Percentiles rank a stretch among this genome's conserved stretches.
phyloP scores from a whole-genome alignment of 35 echinoderm and acorn worm species.

The Ptychodera flava region DNA sequence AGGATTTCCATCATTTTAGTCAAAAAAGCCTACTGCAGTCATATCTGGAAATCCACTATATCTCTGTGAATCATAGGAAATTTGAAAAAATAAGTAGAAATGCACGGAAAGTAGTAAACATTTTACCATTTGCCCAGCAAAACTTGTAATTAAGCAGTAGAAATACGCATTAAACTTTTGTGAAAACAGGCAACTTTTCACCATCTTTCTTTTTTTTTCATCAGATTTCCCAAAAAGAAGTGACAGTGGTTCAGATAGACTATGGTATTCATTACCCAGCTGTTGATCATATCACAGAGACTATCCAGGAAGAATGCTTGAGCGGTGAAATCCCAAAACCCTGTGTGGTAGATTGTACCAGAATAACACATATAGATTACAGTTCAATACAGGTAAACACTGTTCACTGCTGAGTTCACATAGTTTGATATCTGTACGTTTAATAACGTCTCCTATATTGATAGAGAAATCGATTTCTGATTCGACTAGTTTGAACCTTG shows the following conservation, averaged over 20 bases:
- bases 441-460: neutral
- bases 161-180: too few species aligned
- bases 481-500: neutral
- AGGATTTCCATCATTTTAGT: too few species aligned
- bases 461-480: neutral
- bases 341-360: neutral
- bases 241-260: neutral
- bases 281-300: neutral
- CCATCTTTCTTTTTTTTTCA: too few species aligned
- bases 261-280: neutral
- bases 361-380: neutral
- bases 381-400: neutral
- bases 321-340: neutral
- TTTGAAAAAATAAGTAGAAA: too few species aligned
- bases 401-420: neutral
- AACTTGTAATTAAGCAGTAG: too few species aligned
- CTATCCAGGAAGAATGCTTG: neutral
- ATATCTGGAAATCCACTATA: too few species aligned
- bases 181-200: too few species aligned
- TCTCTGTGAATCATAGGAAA: too few species aligned
- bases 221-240: neutral
- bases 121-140: too few species aligned
- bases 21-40: too few species aligned
- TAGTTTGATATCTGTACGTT: neutral
- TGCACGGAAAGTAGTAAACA: too few species aligned